phyloP scores from a whole-genome alignment of 2,797 vertebrate genomes.

The Neomorphus geoffroyi region DNA sequence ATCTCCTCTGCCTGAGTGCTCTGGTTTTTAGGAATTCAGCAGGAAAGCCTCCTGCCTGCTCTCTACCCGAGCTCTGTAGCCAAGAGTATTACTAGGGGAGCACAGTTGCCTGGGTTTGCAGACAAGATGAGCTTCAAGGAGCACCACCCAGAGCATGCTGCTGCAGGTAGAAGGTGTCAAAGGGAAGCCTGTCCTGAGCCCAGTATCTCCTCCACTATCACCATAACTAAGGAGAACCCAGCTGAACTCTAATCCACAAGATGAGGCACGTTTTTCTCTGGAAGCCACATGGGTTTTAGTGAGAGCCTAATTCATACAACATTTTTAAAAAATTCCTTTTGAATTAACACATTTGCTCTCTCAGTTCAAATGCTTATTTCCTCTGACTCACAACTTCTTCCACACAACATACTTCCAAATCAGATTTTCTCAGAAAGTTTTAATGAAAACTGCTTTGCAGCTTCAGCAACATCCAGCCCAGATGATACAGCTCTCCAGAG shows the following conservation, averaged over 20 bases:
- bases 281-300: neutral
- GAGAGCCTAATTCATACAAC: neutral
- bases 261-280: neutral
- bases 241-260: neutral
- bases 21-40: neutral
- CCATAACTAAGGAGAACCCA: neutral
- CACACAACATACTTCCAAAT: neutral
- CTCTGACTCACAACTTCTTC: neutral
- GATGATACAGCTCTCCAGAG: neutral
- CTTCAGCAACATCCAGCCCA: neutral
- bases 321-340: neutral
- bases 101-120: accelerated
- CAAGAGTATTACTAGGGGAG: accelerated
- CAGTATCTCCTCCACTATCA: neutral
- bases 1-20: neutral
- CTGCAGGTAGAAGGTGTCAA: neutral
- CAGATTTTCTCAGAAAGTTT: neutral
- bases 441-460: neutral
- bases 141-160: neutral
- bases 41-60: neutral
- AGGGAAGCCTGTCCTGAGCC: accelerated
- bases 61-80: neutral
- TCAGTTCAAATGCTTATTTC: neutral
- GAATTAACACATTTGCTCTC: neutral
- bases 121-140: accelerated